Evolutionary conservation across 2,888 invertebrate genomes (phyloP), one percentile per base, ranked within the genome.

Genomic region (Drosophila greeni): DNA sequence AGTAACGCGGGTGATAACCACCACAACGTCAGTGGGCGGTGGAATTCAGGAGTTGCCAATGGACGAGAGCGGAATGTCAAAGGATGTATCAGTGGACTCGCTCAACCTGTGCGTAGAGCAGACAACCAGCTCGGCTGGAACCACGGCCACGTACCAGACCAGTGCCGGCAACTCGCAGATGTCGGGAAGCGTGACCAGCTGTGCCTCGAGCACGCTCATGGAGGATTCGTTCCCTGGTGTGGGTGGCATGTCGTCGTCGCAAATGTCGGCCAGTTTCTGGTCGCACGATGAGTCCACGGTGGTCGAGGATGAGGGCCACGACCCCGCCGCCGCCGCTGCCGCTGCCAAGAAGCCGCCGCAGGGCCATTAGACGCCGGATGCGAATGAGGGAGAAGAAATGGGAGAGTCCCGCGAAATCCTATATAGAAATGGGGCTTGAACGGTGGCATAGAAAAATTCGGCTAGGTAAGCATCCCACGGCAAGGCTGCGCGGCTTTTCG

Each of bases 121-220:
- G 4, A 93, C 92, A 0, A 87, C 87, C 7, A 94, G 94, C 9
- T 95, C 94, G 75, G 94, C 95, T 0, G 95, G 94, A 0, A 95
- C 95, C 2, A 92, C 95, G 76, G 95, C 95, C 12, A 95, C 95
- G 1, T 95, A 94, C 85, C 95, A 95, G 85, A 94, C 94, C 74
- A 95, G 95, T 89, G 94, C 93, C 87, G 94, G 94, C 0, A 95
- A 95, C 84, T 95, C 95, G 0, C 92, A 95, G 37, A 95, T 95
- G 93, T 95, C 95, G 1, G 95, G 95, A 55, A 95, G 95, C 87
- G 92, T 95, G 55, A 95, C 95, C 20, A 95, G 95, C 87, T 92
- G 92, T 71, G 95, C 95, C 73, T 95, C 95, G 59, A 95, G 95
- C 87, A 95, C 95, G 14, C 92, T 95, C 91, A 94, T 95, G 55